Evolutionary conservation across 1,140 invertebrate genomes (phyloP), one percentile per base, ranked within the genome.

Genomic region (Steinernema khuongi): DNA sequence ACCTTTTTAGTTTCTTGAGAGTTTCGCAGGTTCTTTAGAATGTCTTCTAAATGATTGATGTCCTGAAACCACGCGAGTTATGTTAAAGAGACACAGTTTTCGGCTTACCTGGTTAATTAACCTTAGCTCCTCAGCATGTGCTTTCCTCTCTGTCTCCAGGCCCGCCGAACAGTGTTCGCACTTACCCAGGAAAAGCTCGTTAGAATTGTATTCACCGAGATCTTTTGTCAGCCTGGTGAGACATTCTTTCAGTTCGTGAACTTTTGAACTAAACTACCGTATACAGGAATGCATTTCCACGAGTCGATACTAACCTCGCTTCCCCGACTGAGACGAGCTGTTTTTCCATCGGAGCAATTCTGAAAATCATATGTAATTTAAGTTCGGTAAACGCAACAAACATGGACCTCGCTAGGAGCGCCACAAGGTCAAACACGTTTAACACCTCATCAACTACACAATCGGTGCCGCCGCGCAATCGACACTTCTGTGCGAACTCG

Each of bases 321-420:
- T 60, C 50, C 4, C 50, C 50, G 50, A 60, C 26, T 26, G 22
- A 60, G 7, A 22, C 50, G 50, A 60, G 50, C 19, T 60, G 50
- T 60, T 60, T 22, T 22, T 60, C 50, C 50, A 60, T 60, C 26
- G 4, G 11, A 17, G 4, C 4, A 22, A 60, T n/a, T 60, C 50
- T 60, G 11, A 60, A 60, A 60, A 60, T 60, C 50, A 60, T 60
- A 60, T 60, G 50, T 60, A 60, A 60, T 60, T 60, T 60, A 60
- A 60, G 50, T 11, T 60, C n/a, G 50, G 22, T 22, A 60, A 60
- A 4, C 50, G 50, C 50, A 60, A 60, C 50, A 60, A 60, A 60
- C 50, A 60, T 60, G 14, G 26, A 60, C 50, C 14, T 26, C 4
- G 14, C 26, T 22, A 22, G 14, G 50, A 26, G 50, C 50, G 50